Conservation (phyloP, 2,113 vertebrate species). For the Chroicocephalus ridibundus region DNA sequence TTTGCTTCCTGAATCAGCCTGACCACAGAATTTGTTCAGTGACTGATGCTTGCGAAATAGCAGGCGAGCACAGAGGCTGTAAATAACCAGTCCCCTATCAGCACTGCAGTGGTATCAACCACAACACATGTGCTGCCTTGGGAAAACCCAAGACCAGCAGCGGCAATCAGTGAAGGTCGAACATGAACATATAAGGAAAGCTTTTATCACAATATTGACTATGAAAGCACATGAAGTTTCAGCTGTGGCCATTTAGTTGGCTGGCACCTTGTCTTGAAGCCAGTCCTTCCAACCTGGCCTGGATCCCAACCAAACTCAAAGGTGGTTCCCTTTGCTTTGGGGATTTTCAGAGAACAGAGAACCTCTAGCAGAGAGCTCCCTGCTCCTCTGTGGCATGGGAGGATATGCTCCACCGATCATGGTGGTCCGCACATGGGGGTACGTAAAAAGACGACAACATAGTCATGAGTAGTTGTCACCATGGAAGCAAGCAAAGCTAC, state of each 20-base stretch:
- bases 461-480: background rate
- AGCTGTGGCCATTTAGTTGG: background rate
- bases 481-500: background rate
- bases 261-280: background rate
- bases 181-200: background rate
- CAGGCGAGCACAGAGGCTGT: background rate
- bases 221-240: background rate
- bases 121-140: fast-evolving
- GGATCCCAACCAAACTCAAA: background rate
- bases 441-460: background rate
- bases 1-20: constrained; percentile 16
- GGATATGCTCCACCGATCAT: background rate
- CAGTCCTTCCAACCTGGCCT: background rate
- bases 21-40: background rate
- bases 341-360: background rate
- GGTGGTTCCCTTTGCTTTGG: background rate
- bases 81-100: background rate
- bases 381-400: background rate
- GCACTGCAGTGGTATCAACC: background rate
- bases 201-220: background rate
- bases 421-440: background rate
- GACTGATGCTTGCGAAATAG: background rate
- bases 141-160: background rate
- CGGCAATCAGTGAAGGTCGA: background rate
- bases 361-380: background rate